Evolutionary conservation across 2,113 vertebrate species (phyloP).

Genomic region (Erythrocercus mccallii): DNA sequence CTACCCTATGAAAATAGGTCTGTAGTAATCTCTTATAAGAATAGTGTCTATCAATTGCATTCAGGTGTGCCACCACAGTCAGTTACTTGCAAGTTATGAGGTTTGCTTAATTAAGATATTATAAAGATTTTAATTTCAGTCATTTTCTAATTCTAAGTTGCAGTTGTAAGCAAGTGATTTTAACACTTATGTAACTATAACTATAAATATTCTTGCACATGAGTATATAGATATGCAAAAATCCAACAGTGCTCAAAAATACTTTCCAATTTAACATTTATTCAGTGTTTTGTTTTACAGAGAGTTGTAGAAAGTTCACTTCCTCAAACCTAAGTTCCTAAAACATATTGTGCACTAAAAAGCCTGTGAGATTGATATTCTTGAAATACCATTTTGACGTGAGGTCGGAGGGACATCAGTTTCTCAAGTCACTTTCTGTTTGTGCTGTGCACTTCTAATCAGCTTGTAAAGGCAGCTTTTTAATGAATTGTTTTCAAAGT

Average conservation of each 20-base stretch:
- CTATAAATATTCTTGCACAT: background rate
- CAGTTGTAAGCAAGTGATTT: background rate
- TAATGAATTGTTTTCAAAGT: background rate
- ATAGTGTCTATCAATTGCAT: background rate
- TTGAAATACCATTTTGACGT: background rate
- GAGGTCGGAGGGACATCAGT: fast-evolving
- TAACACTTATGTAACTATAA: background rate
- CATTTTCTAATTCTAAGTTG: background rate
- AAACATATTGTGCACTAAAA: background rate
- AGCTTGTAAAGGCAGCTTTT: background rate
- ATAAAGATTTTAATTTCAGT: background rate
- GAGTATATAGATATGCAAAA: background rate
- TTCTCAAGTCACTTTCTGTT: background rate
- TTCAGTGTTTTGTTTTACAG: background rate
- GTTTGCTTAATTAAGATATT: background rate
- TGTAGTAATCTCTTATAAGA: background rate
- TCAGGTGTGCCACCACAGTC: background rate
- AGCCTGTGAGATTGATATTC: background rate
- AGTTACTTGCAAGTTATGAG: background rate
- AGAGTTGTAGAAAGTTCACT: background rate
- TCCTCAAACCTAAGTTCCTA: background rate
- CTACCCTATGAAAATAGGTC: background rate
- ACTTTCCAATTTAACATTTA: background rate
- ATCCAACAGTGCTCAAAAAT: background rate
- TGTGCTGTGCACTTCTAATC: background rate